A percentile compares a stretch with the other conserved stretches of the same genome.
Evolutionary conservation across 2,797 vertebrate genomes (phyloP).

Genomic region (Enteromius anoplus): DNA sequence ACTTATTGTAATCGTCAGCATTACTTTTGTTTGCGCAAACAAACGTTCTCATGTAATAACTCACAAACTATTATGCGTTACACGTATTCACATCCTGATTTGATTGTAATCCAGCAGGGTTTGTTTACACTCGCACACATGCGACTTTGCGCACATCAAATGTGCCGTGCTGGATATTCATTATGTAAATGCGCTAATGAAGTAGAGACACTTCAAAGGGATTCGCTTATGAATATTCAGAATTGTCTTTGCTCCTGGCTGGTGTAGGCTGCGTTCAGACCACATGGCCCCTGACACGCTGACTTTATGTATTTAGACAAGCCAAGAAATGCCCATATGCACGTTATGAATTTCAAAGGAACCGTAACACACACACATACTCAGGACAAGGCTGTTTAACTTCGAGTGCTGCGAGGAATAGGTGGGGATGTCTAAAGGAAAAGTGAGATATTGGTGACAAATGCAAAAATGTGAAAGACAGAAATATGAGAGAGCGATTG

Average conservation of each 20-base stretch:
- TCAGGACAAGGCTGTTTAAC: constrained; percentile 8
- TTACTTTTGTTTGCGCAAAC: constrained; percentile 11
- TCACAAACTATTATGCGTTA: constrained; percentile 24
- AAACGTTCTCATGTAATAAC: constrained; percentile 14
- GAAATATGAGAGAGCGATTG: background rate
- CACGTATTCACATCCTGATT: constrained; percentile 25
- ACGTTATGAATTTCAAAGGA: constrained; percentile 56
- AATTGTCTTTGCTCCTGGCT: constrained; percentile 51
- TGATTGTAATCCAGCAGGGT: constrained; percentile 43
- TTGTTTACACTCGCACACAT: background rate
- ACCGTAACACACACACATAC: constrained; percentile 2
- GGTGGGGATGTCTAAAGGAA: background rate
- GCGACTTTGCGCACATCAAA: constrained; percentile 22
- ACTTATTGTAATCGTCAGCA: background rate
- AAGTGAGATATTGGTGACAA: background rate
- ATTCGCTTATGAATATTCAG: constrained; percentile 75
- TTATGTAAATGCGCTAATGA: constrained; percentile 76
- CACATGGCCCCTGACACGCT: constrained; percentile 66
- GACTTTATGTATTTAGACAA: constrained; percentile 53
- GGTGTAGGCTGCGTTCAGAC: constrained; percentile 58
- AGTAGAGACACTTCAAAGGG: constrained; percentile 77
- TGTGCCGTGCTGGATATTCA: constrained; percentile 35
- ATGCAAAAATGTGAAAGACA: background rate
- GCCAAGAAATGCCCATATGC: constrained; percentile 44
- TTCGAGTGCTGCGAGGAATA: background rate